A percentile compares a stretch with the other conserved stretches of the same genome.
Conservation (phyloP, 2,888 invertebrate species). For the Allophyes oxyacanthae region DNA sequence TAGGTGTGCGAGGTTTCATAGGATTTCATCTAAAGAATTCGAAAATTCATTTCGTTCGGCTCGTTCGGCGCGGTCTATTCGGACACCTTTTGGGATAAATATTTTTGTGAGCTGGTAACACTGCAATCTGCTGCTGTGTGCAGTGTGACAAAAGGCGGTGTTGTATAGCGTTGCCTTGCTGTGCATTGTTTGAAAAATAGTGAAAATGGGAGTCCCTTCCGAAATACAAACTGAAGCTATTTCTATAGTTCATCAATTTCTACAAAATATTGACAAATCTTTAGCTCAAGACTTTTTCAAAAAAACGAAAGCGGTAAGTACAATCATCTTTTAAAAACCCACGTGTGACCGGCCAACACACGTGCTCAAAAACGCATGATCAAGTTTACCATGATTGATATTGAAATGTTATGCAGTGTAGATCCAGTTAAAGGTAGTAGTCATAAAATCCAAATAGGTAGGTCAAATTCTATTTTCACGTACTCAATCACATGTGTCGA, state of each 20-base stretch:
- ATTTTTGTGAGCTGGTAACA: too few species aligned
- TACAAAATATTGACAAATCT: slow-evolving; percentile 90
- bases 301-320: slow-evolving; percentile 93
- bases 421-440: not conserved
- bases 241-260: slow-evolving; percentile 91
- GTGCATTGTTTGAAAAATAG: slow-evolving; percentile 8
- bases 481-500: too few species aligned
- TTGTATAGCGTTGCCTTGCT: slow-evolving; percentile 21
- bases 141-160: slow-evolving; percentile 35
- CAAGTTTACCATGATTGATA: not conserved
- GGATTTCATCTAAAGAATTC: too few species aligned
- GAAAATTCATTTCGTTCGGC: too few species aligned
- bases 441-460: too few species aligned
- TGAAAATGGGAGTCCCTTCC: slow-evolving; percentile 73
- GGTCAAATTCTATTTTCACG: too few species aligned
- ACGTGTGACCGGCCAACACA: slow-evolving; percentile 76
- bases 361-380: slow-evolving; percentile 64
- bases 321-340: slow-evolving; percentile 61
- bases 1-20: too few species aligned
- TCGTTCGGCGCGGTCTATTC: too few species aligned
- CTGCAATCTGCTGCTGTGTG: too few species aligned
- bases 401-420: not conserved
- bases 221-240: slow-evolving; percentile 75
- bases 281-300: slow-evolving; percentile 92
- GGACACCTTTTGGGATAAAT: too few species aligned